A percentile compares a stretch with the other conserved stretches of the same genome.
Evolutionary conservation across 2,888 invertebrate species (phyloP).

Genomic region (Leptarthrus brevirostris): DNA sequence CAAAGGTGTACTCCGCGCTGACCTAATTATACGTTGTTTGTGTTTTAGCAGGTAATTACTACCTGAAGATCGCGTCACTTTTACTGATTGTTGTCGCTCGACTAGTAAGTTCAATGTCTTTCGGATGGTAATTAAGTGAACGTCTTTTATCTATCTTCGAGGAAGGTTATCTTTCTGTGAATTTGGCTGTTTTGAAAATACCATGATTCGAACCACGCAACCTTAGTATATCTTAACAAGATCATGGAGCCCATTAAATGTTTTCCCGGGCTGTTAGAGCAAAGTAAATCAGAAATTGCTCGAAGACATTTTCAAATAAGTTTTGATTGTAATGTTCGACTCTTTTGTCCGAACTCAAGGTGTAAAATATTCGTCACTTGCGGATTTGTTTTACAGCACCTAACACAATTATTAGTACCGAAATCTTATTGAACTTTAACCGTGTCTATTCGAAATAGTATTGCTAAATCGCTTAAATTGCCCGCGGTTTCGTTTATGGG

Average conservation of each 20-base stretch:
- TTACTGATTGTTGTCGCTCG: conserved; percentile 9
- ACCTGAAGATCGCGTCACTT: conserved; percentile 7
- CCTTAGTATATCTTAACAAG: conserved; percentile 27
- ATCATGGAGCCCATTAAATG: conserved; percentile 16
- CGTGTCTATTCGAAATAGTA: neutral
- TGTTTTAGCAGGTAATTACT: neutral
- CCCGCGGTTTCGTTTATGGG: conserved; percentile 18
- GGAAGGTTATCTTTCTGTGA: conserved; percentile 17
- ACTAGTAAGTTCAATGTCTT: conserved; percentile 29
- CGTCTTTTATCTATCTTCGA: neutral
- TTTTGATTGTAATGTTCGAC: neutral
- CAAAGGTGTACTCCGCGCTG: neutral
- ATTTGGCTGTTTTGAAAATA: neutral
- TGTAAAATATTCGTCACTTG: neutral
- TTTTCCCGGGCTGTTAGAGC: neutral
- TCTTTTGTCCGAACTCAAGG: neutral
- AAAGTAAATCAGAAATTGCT: neutral
- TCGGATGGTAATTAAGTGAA: neutral
- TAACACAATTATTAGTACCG: conserved; percentile 6
- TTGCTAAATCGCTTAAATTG: conserved; percentile 26
- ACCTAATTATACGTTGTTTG: conserved; percentile 20
- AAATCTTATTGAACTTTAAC: conserved; percentile 22
- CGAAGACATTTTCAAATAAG: neutral
- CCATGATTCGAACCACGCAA: neutral
- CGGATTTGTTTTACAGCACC: neutral